These are phyloP conservation scores for Gobio occitaniae DNA, from an alignment of 2,797 vertebrate species.

Conservation along the genomic window DNA sequence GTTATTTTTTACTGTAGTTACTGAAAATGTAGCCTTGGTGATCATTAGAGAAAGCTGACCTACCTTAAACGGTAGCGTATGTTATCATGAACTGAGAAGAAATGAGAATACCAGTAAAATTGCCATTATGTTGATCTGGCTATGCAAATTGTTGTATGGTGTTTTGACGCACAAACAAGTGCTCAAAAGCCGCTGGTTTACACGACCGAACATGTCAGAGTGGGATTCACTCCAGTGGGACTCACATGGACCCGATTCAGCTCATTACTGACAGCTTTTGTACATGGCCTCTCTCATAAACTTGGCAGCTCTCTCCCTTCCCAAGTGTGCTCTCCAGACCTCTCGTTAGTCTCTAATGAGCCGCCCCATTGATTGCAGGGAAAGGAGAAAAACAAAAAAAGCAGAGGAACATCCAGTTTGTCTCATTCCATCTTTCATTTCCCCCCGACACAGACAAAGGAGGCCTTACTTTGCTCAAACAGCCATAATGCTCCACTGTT, in stretches of 20 bases:
- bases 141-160: conserved; percentile 1
- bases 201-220: conserved; percentile 18
- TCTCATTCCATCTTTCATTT: conserved; percentile 36
- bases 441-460: conserved; percentile 25
- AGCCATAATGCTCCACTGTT: conserved; percentile 27
- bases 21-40: no score
- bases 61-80: background rate
- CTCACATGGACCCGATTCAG: conserved; percentile 44
- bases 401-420: conserved; percentile 46
- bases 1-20: background rate
- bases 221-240: conserved; percentile 21
- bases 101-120: background rate
- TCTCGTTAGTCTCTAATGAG: conserved; percentile 56
- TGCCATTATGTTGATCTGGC: background rate
- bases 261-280: conserved; percentile 50
- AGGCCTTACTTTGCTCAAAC: conserved; percentile 43
- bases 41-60: background rate
- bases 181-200: background rate
- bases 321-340: conserved; percentile 34
- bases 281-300: conserved; percentile 32
- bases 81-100: background rate
- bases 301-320: conserved; percentile 34
- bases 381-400: conserved; percentile 22
- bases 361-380: conserved; percentile 38
- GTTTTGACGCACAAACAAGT: conserved; percentile 3